Conservation (phyloP, 1,140 invertebrate genomes). For the Drosophila leontia region DNA sequence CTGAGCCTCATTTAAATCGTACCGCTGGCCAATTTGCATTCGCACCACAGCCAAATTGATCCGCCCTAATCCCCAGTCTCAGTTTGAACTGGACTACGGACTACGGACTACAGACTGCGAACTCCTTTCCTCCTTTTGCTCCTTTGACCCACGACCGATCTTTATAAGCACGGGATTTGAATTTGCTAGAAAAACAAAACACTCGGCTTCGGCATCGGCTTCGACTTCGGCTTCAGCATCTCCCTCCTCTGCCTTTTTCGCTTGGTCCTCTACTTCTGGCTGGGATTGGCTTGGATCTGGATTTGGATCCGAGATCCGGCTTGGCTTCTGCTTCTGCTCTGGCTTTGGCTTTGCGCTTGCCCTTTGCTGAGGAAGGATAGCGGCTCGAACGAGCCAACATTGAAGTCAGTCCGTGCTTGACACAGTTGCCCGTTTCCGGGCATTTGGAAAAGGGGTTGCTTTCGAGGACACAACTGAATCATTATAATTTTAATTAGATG, state of each 20-base stretch:
- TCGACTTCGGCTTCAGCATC: not conserved
- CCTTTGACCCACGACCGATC: slow-evolving; percentile 15
- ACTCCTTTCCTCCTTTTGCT: slow-evolving; percentile 33
- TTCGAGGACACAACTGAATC: not conserved
- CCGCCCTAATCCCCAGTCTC: slow-evolving; percentile 72
- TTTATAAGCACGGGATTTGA: slow-evolving; percentile 64
- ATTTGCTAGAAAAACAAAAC: slow-evolving; percentile 68
- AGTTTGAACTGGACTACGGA: slow-evolving; percentile 3
- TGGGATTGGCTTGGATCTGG: slow-evolving; percentile 33
- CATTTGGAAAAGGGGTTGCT: not conserved
- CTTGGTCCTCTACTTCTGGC: slow-evolving; percentile 25
- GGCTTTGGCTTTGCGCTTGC: slow-evolving; percentile 44
- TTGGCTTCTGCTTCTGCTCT: slow-evolving; percentile 33
- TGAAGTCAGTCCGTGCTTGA: slow-evolving; percentile 55
- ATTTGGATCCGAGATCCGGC: slow-evolving; percentile 34
- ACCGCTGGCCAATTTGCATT: slow-evolving; percentile 84
- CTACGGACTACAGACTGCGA: not conserved
- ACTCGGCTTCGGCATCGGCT: slow-evolving; percentile 4
- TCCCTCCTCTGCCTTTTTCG: slow-evolving; percentile 40
- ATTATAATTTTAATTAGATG: not conserved
- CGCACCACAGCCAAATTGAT: slow-evolving; percentile 82
- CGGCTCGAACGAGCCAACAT: slow-evolving; percentile 27
- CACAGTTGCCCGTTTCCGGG: not conserved
- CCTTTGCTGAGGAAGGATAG: slow-evolving; percentile 21
- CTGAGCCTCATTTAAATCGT: slow-evolving; percentile 80